Base-by-base conservation (phyloP, 2,888 invertebrate species). In the Homarus gammarus region DNA sequence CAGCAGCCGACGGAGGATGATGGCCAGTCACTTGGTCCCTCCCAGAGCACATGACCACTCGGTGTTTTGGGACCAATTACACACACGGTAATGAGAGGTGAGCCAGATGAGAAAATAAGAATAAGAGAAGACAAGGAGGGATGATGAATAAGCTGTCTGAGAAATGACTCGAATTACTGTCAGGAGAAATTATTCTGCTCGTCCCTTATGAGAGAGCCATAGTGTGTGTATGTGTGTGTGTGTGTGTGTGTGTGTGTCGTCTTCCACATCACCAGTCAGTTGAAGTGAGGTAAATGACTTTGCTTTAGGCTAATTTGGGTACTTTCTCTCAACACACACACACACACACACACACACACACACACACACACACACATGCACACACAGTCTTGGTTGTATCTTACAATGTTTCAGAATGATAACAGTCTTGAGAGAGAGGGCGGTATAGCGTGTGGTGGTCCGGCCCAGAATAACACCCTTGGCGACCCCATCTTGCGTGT, bases 301-400 rank as follows among this genome's bases (percentile, higher is more conserved):
- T n/a, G n/a, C n/a, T n/a, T n/a, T n/a, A n/a, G n/a, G n/a, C n/a
- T n/a, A n/a, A n/a, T n/a, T n/a, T n/a, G n/a, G n/a, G n/a, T n/a
- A n/a, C n/a, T n/a, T n/a, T n/a, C n/a, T n/a, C n/a, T n/a, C 15
- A 15, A 70, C 31, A 70, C 70, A 70, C 70, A 70, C 70, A 70
- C 70, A 70, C 64, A 64, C 64, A 64, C 64, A 64, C 64, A 64
- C 64, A 64, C 64, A 64, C 64, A 64, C 12, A 18, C 64, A 64
- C 22, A 0, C 56, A 3, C 12, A 64, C 6, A 15, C 22, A 64
- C 56, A 56, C 56, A 56, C 18, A 56, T n/a, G 1, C 56, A 56
- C 18, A 15, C 10, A 44, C 44, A 44, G 44, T 5, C 44, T 12
- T n/a, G n/a, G n/a, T n/a, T n/a, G n/a, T n/a, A n/a, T n/a, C n/a